These are phyloP conservation scores for Sphaeramia orbicularis DNA, from an alignment of 2,797 vertebrate genomes.

Conservation along the genomic window DNA sequence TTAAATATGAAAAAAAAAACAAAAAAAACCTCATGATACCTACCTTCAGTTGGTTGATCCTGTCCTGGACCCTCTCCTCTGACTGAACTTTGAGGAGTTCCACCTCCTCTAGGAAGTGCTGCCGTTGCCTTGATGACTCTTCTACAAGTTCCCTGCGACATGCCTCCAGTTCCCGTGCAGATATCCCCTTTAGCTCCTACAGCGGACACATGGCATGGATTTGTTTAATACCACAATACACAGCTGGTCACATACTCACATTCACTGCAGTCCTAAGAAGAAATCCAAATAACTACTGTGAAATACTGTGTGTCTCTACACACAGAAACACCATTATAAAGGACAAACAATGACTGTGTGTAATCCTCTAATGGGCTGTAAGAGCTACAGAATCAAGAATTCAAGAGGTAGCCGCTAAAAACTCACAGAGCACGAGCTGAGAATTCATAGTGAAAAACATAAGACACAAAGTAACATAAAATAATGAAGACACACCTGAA, in stretches of 20 bases:
- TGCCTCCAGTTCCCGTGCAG: conserved; percentile 81
- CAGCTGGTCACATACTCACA: conserved; percentile 24
- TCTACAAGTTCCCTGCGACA: conserved; percentile 83
- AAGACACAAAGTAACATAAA: not conserved
- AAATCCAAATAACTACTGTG: conserved; percentile 16
- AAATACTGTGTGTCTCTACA: conserved; percentile 13
- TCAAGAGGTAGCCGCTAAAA: conserved; percentile 19
- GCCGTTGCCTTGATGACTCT: conserved; percentile 81
- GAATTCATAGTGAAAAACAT: not conserved
- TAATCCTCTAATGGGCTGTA: conserved; percentile 47
- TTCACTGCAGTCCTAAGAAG: conserved; percentile 5
- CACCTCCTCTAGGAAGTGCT: conserved; percentile 86
- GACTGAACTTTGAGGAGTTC: conserved; percentile 88
- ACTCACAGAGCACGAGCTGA: not conserved
- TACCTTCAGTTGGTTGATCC: conserved; percentile 87
- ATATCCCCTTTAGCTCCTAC: conserved; percentile 77
- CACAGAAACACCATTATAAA: conserved; percentile 40
- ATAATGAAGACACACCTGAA: conserved; percentile 76
- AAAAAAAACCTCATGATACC: not conserved
- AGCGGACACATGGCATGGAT: not conserved
- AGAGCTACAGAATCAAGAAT: conserved; percentile 39
- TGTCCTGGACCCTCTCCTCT: conserved; percentile 84
- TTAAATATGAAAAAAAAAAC: not conserved
- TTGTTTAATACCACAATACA: conserved; percentile 20
- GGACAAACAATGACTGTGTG: conserved; percentile 51